phyloP scores from a whole-genome alignment of 2,113 vertebrate genomes.

The Lepus americanus region DNA sequence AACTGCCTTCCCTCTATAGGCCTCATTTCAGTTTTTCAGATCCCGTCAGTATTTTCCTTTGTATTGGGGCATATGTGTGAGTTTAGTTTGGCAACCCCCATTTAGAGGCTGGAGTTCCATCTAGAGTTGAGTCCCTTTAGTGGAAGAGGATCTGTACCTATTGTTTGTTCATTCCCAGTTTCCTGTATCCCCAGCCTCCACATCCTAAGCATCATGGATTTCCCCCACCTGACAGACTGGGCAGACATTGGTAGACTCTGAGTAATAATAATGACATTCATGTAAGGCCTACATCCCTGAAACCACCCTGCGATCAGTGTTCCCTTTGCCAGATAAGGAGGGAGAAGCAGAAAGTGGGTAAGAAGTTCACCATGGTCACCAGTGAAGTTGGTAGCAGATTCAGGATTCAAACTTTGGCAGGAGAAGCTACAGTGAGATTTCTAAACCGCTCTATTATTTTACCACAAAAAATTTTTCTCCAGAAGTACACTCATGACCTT shows the following conservation, averaged over 20 bases:
- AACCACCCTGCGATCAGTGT: background rate
- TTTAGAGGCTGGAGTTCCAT: background rate
- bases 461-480: background rate
- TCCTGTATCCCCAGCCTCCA: background rate
- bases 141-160: background rate
- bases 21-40: background rate
- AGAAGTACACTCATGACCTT: background rate
- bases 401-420: background rate
- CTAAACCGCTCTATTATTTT: background rate
- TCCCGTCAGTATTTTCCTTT: background rate
- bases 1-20: background rate
- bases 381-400: background rate
- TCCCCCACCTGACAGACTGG: background rate
- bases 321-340: background rate
- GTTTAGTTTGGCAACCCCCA: background rate
- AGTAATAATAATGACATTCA: background rate
- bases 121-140: background rate
- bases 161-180: background rate
- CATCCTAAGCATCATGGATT: background rate
- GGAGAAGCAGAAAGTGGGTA: background rate
- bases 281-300: background rate
- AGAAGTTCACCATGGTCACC: background rate
- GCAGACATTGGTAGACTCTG: background rate
- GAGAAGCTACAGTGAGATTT: background rate
- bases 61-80: background rate